Base-by-base conservation (phyloP, 1,140 invertebrate genomes). In the Neodiprion lecontei region DNA sequence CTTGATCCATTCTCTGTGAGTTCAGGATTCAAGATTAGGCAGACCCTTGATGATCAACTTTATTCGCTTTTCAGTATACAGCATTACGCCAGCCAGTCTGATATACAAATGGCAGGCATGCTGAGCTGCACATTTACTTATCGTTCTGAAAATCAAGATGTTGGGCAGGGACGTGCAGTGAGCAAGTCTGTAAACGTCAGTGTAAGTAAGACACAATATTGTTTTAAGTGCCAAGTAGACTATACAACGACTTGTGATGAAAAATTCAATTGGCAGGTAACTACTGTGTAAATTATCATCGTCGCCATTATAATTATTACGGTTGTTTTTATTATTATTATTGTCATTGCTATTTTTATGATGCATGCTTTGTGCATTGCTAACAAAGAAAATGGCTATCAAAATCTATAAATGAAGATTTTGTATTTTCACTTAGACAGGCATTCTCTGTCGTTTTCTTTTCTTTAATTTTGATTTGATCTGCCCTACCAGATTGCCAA, bases 51-150 rank as follows among this genome's bases (percentile, higher is more conserved):
- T 40, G 17, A 66, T 10, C 50, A 66, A 72, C 72, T 78, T 78
- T 76, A 53, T 67, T 85, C 81, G 76, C 75, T 79, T 87, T 84
- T 75, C 85, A 94, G 93, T 86, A 95, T 96, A 80, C 90, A 91
- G 70, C 93, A 95, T 87, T 96, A 95, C 86, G 94, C 94, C 1
- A 90, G 90, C 77, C 91, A 94, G 69, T 92, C 92, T 5, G 97
- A 99, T 87, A 91, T 98, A 65, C 97, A 99, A 89, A 98, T 96
- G 83, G 95, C 96, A 12, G 96, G 96, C 0, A 97, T 98, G 93
- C 83, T 98, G 48, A 94, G 94, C 72, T 98, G 97, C 87, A 91
- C 94, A 0, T 97, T 97, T 86, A 93, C 93, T 79, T 83, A 87
- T 53, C 89, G 87, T 74, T 85, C 84, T 10, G 90, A 89, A 76